These are phyloP conservation scores for Bettongia penicillata DNA, from an alignment of 2,113 vertebrate genomes.

Conservation along the genomic window DNA sequence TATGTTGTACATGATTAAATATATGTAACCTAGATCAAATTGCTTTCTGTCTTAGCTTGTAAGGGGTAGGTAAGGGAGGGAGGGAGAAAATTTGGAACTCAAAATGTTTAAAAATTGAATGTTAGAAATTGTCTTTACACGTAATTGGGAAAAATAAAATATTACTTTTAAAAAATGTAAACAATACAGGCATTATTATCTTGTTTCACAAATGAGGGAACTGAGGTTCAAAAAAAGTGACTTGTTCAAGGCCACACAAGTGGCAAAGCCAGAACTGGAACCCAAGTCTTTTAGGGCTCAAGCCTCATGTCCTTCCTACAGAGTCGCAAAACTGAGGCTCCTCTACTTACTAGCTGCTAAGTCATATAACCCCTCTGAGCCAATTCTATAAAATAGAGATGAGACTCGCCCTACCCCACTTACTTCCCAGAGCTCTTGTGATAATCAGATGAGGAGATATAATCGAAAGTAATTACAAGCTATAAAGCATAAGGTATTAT, in stretches of 20 bases:
- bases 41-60: no score
- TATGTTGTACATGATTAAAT: no score
- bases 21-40: no score
- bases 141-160: no score
- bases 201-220: background rate
- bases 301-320: background rate
- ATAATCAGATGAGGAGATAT: background rate
- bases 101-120: background rate
- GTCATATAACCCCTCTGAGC: background rate
- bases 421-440: background rate
- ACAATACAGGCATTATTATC: background rate
- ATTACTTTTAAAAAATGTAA: background rate
- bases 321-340: background rate
- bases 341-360: background rate
- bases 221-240: background rate
- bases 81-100: no score
- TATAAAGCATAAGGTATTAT: background rate
- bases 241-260: background rate
- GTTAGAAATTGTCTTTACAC: no score
- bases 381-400: background rate
- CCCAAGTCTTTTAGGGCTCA: background rate
- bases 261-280: background rate
- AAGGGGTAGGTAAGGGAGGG: no score
- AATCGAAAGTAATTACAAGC: background rate
- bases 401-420: background rate